Conservation (phyloP, 2,113 vertebrate species). For the Montifringilla adamsi region DNA sequence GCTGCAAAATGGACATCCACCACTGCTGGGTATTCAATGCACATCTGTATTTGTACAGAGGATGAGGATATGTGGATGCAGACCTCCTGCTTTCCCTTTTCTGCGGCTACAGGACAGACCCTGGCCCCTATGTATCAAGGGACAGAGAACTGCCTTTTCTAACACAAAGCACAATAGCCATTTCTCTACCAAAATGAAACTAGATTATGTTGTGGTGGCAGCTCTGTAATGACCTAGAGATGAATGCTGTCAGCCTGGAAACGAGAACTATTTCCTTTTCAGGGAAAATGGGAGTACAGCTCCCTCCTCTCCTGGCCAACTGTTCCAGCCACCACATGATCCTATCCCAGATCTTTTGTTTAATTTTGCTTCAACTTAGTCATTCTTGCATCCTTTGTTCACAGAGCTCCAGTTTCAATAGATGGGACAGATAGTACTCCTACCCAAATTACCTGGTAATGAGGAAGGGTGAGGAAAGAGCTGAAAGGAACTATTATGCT, state of each 20-base stretch:
- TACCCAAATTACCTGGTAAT: constrained; percentile 49
- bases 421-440: constrained; percentile 34
- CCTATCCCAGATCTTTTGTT: constrained; percentile 16
- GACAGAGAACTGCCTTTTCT: background rate
- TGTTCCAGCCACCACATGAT: background rate
- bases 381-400: constrained; percentile 2
- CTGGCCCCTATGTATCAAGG: background rate
- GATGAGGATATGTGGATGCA: fast-evolving
- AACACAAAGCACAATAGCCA: background rate
- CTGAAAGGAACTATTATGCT: constrained; percentile 45
- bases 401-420: constrained; percentile 14
- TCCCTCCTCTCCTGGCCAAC: background rate
- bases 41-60: background rate
- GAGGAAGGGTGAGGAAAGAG: constrained; percentile 33
- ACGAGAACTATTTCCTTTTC: constrained; percentile 17
- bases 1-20: background rate
- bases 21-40: background rate
- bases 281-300: background rate
- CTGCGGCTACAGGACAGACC: background rate
- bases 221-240: constrained; percentile 6
- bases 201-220: background rate
- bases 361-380: constrained; percentile 40
- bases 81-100: background rate
- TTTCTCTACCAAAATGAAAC: background rate
- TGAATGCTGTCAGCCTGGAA: constrained; percentile 19